Percentiles rank a stretch among this genome's conserved stretches.
phyloP scores from a whole-genome alignment of 2,888 invertebrate genomes.

The Dolichopus griseipennis region DNA sequence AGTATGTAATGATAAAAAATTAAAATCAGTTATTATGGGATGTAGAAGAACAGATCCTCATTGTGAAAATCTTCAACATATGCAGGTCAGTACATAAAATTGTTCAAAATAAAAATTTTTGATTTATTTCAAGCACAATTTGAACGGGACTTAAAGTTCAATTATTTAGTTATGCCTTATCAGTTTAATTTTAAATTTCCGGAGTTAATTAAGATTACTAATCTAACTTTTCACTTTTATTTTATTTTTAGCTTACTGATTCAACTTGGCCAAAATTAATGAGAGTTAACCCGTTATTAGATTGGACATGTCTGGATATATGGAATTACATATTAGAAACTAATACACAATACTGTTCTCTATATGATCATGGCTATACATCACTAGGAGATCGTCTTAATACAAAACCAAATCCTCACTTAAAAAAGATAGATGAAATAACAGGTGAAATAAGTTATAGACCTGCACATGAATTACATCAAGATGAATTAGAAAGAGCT shows the following conservation, averaged over 20 bases:
- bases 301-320: slow-evolving; percentile 85
- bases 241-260: slow-evolving; percentile 62
- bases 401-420: slow-evolving; percentile 69
- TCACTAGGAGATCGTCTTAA: slow-evolving; percentile 76
- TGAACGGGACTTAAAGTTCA: too few species aligned
- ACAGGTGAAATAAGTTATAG: slow-evolving; percentile 49
- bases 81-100: slow-evolving; percentile 51
- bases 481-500: slow-evolving; percentile 34
- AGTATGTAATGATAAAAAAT: slow-evolving; percentile 49
- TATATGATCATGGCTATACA: slow-evolving; percentile 88
- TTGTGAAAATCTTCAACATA: slow-evolving; percentile 55
- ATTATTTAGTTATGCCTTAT: too few species aligned
- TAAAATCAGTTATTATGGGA: slow-evolving; percentile 88
- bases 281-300: slow-evolving; percentile 81
- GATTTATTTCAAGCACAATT: too few species aligned
- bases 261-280: slow-evolving; percentile 81
- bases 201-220: background rate
- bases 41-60: slow-evolving; percentile 81
- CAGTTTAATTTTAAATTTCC: too few species aligned
- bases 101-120: too few species aligned
- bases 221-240: background rate
- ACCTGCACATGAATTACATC: slow-evolving; percentile 58
- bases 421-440: slow-evolving; percentile 46
- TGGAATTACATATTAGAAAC: slow-evolving; percentile 79
- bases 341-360: slow-evolving; percentile 77